Percentiles rank a stretch among this genome's conserved stretches.
These are phyloP conservation scores for Ischnus inquisitorius DNA, from an alignment of 2,888 invertebrate species.

Conservation along the genomic window DNA sequence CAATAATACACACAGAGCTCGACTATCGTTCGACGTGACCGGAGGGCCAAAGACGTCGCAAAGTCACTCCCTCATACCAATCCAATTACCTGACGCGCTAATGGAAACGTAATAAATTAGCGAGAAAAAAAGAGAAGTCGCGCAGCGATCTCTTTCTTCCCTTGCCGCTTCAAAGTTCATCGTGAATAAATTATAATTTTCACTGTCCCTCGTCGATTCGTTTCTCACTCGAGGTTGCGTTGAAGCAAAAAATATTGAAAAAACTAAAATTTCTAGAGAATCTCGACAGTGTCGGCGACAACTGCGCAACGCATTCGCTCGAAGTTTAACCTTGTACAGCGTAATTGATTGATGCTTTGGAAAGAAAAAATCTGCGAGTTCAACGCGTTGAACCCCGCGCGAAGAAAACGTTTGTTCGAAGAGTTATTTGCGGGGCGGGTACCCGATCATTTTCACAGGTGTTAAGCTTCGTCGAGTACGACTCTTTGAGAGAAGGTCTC, in stretches of 20 bases:
- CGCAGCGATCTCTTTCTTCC: background rate
- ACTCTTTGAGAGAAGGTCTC: background rate
- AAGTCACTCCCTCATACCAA: conserved; percentile 19
- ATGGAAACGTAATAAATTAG: conserved; percentile 38
- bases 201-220: background rate
- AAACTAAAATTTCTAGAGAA: background rate
- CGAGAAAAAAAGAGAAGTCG: conserved; percentile 7
- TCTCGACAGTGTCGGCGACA: background rate
- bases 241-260: background rate
- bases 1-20: background rate
- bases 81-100: conserved; percentile 51
- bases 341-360: background rate
- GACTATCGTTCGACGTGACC: background rate
- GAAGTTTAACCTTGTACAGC: background rate
- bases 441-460: conserved; percentile 35
- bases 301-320: background rate
- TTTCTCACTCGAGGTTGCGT: background rate
- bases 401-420: background rate
- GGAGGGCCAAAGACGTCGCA: conserved; percentile 4
- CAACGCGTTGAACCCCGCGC: conserved; percentile 11
- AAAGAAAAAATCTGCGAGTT: background rate
- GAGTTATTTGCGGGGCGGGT: conserved; percentile 3
- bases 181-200: background rate
- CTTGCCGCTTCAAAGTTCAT: background rate
- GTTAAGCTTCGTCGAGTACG: conserved; percentile 10